Percentiles rank a stretch among this genome's conserved stretches.
Evolutionary conservation across 2,113 vertebrate species (phyloP).

Genomic region (Nycticryphes semicollaris): DNA sequence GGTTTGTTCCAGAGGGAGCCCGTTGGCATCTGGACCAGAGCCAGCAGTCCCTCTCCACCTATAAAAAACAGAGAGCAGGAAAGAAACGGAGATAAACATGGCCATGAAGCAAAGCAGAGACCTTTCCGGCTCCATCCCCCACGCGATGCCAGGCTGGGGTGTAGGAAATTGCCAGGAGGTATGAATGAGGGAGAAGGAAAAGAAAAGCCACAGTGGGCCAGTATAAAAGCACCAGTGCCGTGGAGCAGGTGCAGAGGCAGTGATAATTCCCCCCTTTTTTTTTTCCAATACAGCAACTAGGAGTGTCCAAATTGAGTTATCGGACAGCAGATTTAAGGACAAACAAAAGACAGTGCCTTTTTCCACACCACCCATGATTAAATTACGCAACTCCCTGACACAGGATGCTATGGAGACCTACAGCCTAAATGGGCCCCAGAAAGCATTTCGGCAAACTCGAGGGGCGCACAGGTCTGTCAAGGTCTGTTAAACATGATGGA

Average conservation of each 20-base stretch:
- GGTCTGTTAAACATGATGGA: constrained; percentile 3
- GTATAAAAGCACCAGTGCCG: not conserved
- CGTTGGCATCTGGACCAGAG: accelerated
- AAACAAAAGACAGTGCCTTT: not conserved
- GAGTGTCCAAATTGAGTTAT: constrained; percentile 37
- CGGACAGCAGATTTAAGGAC: not conserved
- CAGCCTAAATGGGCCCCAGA: not conserved
- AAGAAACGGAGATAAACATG: not conserved
- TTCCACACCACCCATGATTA: not conserved
- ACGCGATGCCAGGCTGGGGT: accelerated
- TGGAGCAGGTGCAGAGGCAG: constrained; percentile 51
- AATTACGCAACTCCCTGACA: constrained; percentile 17
- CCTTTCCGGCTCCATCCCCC: not conserved
- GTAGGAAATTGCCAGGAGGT: not conserved
- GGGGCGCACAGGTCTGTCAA: not conserved
- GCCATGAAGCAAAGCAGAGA: not conserved
- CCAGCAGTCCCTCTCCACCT: accelerated
- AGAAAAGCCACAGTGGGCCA: not conserved
- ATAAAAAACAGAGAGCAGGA: not conserved
- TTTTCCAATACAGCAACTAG: not conserved
- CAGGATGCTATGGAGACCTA: constrained; percentile 35
- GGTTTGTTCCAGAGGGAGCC: not conserved
- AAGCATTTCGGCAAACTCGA: not conserved
- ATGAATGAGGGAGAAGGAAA: not conserved
- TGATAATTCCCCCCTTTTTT: constrained; percentile 11